phyloP scores from a whole-genome alignment of 2,113 vertebrate species.

The Sphyrna mokarran region DNA sequence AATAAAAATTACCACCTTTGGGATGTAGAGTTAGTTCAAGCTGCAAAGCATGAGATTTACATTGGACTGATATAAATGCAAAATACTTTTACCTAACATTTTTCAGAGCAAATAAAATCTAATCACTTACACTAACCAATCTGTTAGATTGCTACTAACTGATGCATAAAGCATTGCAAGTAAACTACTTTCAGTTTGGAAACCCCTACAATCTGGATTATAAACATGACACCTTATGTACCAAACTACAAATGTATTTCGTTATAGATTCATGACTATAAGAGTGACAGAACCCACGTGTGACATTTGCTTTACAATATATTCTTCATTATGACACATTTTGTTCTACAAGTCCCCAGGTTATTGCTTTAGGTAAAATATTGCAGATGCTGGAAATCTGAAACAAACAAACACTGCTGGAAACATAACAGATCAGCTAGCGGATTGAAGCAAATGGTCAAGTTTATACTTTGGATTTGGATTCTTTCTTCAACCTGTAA shows the following conservation, averaged over 20 bases:
- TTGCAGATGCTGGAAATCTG: neutral
- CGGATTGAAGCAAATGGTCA: neutral
- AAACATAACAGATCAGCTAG: neutral
- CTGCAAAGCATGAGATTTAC: neutral
- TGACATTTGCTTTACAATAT: neutral
- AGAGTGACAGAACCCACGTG: neutral
- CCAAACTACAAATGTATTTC: neutral
- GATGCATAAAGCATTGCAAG: neutral
- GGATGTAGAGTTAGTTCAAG: neutral
- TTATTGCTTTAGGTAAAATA: neutral
- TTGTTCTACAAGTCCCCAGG: neutral
- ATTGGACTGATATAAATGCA: neutral
- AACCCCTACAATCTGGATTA: neutral
- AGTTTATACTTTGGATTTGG: neutral
- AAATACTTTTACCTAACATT: neutral
- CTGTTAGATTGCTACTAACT: neutral
- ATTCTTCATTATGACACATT: neutral
- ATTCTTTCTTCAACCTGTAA: neutral
- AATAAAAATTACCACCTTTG: neutral
- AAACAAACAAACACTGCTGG: neutral
- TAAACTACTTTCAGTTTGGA: neutral
- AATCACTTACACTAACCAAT: neutral
- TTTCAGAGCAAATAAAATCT: neutral
- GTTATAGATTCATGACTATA: neutral
- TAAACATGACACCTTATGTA: neutral